Percentiles rank a stretch among this genome's conserved stretches.
These are phyloP conservation scores for Erythrolamprus reginae DNA, from an alignment of 2,113 vertebrate genomes.

Conservation along the genomic window DNA sequence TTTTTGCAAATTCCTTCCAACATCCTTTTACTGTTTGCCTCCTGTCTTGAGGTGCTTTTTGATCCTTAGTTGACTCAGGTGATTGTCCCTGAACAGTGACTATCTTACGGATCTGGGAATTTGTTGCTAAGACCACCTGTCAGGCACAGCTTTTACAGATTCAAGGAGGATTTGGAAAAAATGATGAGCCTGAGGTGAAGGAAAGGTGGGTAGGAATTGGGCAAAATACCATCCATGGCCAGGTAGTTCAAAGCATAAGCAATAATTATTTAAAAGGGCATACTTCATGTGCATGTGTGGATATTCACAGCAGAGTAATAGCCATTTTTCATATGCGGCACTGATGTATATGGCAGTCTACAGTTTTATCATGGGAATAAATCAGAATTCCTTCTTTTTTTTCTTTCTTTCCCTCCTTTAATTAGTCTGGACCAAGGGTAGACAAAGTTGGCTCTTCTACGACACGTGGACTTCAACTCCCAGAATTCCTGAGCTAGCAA, in stretches of 20 bases:
- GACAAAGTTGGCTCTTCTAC: too few species aligned
- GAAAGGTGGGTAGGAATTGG: background rate
- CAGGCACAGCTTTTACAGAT: background rate
- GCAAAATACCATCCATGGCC: background rate
- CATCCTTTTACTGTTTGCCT: background rate
- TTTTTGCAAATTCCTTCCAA: slow-evolving; percentile 33
- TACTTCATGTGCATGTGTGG: background rate
- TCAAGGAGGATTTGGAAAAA: background rate
- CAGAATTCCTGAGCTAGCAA: too few species aligned
- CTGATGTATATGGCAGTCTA: too few species aligned
- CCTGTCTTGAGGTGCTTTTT: background rate
- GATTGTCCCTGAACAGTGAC: background rate
- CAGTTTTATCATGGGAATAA: background rate
- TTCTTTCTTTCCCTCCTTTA: background rate
- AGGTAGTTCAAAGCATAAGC: background rate
- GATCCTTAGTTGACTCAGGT: background rate
- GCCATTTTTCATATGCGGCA: background rate
- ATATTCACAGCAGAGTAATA: background rate
- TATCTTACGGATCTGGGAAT: background rate
- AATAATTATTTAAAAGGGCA: background rate
- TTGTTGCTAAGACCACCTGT: background rate
- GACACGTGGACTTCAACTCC: too few species aligned
- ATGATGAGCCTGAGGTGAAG: background rate
- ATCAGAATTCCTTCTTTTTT: background rate
- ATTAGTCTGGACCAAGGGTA: background rate